Percentiles rank a stretch among this genome's conserved stretches.
phyloP scores from a whole-genome alignment of 2,888 invertebrate genomes.

The Rhingia campestris region DNA sequence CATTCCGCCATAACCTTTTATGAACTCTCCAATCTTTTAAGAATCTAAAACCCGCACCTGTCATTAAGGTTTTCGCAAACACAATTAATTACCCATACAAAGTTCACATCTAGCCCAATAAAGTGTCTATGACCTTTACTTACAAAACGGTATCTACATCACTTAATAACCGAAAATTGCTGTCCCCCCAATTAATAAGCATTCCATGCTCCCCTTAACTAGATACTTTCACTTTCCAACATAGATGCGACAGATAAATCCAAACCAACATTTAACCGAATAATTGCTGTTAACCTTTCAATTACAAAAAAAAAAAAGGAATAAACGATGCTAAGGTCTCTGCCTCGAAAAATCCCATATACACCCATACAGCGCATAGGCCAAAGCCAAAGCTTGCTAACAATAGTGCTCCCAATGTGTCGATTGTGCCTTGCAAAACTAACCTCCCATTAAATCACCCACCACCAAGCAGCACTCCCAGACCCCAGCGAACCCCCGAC shows the following conservation, averaged over 20 bases:
- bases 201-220: background rate
- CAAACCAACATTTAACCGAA: constrained; percentile 21
- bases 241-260: constrained; percentile 15
- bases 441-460: constrained; percentile 59
- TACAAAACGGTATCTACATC: background rate
- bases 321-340: constrained; percentile 68
- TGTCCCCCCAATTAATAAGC: constrained; percentile 1
- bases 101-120: background rate
- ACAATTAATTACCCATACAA: background rate
- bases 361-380: constrained; percentile 7
- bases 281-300: constrained; percentile 51
- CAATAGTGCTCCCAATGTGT: constrained; percentile 41
- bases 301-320: constrained; percentile 26
- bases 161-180: constrained; percentile 6
- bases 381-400: constrained; percentile 40
- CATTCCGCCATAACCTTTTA: too few species aligned
- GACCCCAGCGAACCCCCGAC: constrained; percentile 22
- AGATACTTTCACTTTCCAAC: constrained; percentile 51
- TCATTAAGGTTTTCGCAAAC: background rate
- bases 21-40: background rate
- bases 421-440: constrained; percentile 44
- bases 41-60: background rate
- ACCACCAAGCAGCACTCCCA: constrained; percentile 40
- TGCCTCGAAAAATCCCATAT: background rate
- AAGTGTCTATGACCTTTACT: constrained; percentile 11